Conservation (phyloP, 2,113 vertebrate genomes). For the Peromyscus maniculatus region DNA sequence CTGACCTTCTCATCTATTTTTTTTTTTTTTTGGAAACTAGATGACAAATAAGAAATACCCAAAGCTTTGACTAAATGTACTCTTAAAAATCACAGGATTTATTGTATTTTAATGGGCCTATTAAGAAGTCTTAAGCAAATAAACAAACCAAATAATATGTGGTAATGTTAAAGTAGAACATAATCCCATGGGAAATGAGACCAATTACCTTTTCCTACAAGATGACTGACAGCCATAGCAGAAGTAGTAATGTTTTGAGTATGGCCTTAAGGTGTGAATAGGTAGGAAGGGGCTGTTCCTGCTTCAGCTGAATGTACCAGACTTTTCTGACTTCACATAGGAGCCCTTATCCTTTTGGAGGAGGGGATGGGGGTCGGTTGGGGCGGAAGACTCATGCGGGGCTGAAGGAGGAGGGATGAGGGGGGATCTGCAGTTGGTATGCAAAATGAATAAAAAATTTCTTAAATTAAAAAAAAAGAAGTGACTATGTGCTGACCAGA, state of each 20-base stretch:
- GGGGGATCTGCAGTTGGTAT: too few species aligned
- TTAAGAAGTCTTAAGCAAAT: slow-evolving; percentile 15
- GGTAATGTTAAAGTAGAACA: neutral
- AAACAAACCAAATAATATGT: neutral
- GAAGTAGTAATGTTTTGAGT: neutral
- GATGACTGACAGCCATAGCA: neutral
- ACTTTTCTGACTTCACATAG: too few species aligned
- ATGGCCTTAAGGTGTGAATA: neutral
- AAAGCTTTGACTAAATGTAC: neutral
- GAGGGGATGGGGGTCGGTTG: too few species aligned
- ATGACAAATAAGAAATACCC: neutral
- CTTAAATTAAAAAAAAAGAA: too few species aligned
- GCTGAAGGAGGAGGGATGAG: too few species aligned
- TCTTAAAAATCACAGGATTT: neutral
- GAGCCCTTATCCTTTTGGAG: too few species aligned
- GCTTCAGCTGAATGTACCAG: too few species aligned
- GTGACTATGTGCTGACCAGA: neutral
- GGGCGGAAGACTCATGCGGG: too few species aligned
- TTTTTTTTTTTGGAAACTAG: neutral
- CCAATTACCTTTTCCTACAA: neutral
- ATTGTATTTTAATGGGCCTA: neutral
- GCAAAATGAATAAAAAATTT: too few species aligned
- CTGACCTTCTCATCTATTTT: neutral
- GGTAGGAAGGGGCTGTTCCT: neutral
- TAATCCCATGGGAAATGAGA: neutral